Evolutionary conservation across 2,797 vertebrate genomes (phyloP), one percentile per base, ranked within the genome.

Genomic region (Lepilemur septentrionalis): DNA sequence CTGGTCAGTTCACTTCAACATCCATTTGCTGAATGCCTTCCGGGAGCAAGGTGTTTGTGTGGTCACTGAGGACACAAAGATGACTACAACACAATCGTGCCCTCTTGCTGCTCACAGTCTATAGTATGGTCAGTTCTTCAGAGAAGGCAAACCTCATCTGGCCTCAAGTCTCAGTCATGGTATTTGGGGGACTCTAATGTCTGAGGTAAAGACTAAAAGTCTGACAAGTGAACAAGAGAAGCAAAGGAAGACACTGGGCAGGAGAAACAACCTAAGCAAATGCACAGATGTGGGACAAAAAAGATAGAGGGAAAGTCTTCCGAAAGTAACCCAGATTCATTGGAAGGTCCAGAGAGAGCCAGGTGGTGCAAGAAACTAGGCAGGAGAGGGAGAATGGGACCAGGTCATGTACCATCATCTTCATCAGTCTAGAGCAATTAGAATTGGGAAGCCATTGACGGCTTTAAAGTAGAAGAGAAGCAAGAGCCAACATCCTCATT

Each of bases 351-450:
- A 89, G 32, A 59, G 3, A 48, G 20, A 70, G 23, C 17, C 11
- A 23, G 8, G 9, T 46, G 70, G 38, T 67, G 4, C 48, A 48
- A 55, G 17, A 46, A 38, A 46, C 23, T 18, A 12, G 46, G 4
- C 32, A 67, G 22, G 12, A 48, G 35, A 46, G 20, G 55, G 46
- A 63, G 7, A 43, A 2, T 61, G 35, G 17, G 22, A 52, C 63
- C n/a, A 70, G 55, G 35, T n/a, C 7, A 17, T 0, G 1, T 12
- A 30, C 5, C 30, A 11, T 5, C 0, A 0, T 55, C 23, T 18
- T 32, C n/a, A 79, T 52, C 30, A 57, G n/a, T 25, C 41, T 32
- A 38, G 18, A 65, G 38, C 9, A 30, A 57, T 14, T 38, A 10
- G 59, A 69, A 35, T 9, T 15, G 41, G 30, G 38, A 35, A 55